Evolutionary conservation across 2,113 vertebrate genomes (phyloP).

Genomic region (Leptobrachium leishanense): DNA sequence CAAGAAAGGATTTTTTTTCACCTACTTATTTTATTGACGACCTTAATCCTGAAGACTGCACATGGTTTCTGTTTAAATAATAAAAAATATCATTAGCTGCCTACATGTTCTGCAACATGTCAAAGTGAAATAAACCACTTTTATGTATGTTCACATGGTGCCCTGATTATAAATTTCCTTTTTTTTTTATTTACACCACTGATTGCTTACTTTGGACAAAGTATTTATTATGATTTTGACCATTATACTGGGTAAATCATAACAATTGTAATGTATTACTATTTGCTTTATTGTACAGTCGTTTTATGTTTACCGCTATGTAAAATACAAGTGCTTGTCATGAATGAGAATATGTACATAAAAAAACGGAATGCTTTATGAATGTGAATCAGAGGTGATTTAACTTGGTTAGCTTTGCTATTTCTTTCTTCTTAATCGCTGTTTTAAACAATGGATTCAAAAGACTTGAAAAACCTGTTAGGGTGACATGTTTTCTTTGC

Average conservation of each 20-base stretch:
- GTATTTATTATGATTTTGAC: conserved; percentile 18
- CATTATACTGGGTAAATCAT: background rate
- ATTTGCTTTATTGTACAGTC: conserved; percentile 20
- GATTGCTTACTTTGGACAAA: background rate
- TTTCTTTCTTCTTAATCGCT: background rate
- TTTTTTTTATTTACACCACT: background rate
- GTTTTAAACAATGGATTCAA: background rate
- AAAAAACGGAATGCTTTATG: background rate
- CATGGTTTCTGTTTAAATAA: no score
- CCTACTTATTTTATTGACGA: no score
- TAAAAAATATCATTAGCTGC: no score
- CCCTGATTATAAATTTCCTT: conserved; percentile 12
- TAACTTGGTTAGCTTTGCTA: conserved; percentile 1
- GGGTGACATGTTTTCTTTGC: background rate
- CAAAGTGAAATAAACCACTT: no score
- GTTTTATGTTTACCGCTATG: conserved; percentile 1
- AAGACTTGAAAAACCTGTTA: conserved; percentile 4
- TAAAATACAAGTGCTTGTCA: conserved; percentile 5
- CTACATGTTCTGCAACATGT: no score
- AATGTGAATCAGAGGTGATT: background rate
- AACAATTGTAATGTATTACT: background rate
- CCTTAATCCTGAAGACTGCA: no score
- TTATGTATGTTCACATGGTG: background rate
- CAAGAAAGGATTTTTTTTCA: no score
- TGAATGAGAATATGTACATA: conserved; percentile 3